A percentile compares a stretch with the other conserved stretches of the same genome.
Evolutionary conservation across 1,140 invertebrate species (phyloP).

Genomic region (Anagrus nilaparvatae): DNA sequence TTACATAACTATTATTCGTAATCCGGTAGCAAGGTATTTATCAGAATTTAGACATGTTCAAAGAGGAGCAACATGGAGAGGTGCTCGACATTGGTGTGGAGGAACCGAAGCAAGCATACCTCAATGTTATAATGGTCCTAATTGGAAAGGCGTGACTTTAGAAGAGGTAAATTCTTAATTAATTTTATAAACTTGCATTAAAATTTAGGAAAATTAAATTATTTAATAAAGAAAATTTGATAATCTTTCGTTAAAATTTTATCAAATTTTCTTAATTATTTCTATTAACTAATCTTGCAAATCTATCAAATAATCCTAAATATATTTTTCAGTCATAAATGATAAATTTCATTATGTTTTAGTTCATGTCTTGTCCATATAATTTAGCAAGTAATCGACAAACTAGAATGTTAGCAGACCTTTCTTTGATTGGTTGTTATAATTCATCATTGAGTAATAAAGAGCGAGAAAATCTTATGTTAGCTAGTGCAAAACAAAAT

Average conservation of each 20-base stretch:
- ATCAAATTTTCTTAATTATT: no score
- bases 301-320: no score
- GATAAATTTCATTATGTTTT: slow-evolving; percentile 37
- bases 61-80: slow-evolving; percentile 94
- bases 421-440: slow-evolving; percentile 92
- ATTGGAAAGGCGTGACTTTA: slow-evolving; percentile 53
- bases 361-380: slow-evolving; percentile 82
- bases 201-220: no score
- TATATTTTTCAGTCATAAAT: no score
- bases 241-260: no score
- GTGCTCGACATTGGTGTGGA: slow-evolving; percentile 77
- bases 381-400: slow-evolving; percentile 95
- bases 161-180: slow-evolving; percentile 31
- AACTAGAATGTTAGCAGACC: slow-evolving; percentile 93
- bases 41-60: slow-evolving; percentile 94
- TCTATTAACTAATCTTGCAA: no score
- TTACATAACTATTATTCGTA: slow-evolving; percentile 89
- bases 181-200: no score
- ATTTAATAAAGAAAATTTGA: no score
- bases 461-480: slow-evolving; percentile 68
- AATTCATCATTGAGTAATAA: slow-evolving; percentile 65
- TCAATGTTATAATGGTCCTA: slow-evolving; percentile 61
- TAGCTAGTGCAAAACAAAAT: slow-evolving; percentile 92
- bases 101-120: slow-evolving; percentile 71
- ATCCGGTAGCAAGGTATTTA: slow-evolving; percentile 83